These are phyloP conservation scores for Pteronura brasiliensis DNA, from an alignment of 2,113 vertebrate species.

Conservation along the genomic window DNA sequence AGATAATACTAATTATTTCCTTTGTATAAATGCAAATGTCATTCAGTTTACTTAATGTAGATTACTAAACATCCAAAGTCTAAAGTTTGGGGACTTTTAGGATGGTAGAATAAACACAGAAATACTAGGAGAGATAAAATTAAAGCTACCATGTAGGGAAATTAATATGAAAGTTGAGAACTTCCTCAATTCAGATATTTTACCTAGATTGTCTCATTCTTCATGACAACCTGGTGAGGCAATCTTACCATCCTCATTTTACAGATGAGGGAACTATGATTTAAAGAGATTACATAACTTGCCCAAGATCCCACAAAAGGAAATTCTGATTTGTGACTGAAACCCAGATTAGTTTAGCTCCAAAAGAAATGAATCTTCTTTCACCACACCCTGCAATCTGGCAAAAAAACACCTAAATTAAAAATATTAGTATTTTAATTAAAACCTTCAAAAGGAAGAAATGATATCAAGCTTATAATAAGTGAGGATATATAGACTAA, in stretches of 20 bases:
- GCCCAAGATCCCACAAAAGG: neutral
- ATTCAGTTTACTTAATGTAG: neutral
- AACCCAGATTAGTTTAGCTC: neutral
- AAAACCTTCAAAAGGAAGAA: neutral
- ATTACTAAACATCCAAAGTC: neutral
- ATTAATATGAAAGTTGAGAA: neutral
- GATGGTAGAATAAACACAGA: neutral
- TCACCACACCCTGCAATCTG: neutral
- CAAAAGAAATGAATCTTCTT: constrained; percentile 41
- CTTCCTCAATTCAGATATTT: neutral
- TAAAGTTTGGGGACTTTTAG: constrained; percentile 13
- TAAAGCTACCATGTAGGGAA: neutral
- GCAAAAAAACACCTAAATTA: neutral
- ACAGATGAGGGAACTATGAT: constrained; percentile 21
- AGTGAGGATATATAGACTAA: neutral
- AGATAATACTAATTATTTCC: constrained; percentile 1
- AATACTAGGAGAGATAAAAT: constrained; percentile 8
- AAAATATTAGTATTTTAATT: constrained; percentile 29
- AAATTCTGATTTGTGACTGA: constrained; percentile 17
- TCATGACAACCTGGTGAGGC: neutral
- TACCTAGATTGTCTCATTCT: neutral
- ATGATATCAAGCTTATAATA: neutral
- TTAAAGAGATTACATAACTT: constrained; percentile 39
- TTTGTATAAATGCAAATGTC: neutral
- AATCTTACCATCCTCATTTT: constrained; percentile 32